Percentiles rank a stretch among this genome's conserved stretches.
phyloP scores from a whole-genome alignment of 2,113 vertebrate species.

The Pica pica region DNA sequence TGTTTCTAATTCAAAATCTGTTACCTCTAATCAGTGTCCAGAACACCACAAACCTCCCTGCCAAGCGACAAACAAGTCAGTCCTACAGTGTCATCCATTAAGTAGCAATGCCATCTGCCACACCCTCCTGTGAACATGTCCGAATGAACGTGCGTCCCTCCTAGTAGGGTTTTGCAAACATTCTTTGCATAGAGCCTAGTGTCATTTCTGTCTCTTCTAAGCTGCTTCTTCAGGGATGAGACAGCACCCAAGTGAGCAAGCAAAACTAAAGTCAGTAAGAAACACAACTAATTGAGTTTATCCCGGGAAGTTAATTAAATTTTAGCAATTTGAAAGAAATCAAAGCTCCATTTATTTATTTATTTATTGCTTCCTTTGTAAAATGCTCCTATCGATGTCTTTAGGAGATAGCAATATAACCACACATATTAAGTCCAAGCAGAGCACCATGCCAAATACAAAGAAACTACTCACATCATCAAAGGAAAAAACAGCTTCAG shows the following conservation, averaged over 20 bases:
- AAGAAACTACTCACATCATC: constrained; percentile 4
- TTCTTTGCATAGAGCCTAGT: neutral
- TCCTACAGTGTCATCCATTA: neutral
- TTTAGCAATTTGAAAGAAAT: constrained; percentile 40
- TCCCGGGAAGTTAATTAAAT: constrained; percentile 49
- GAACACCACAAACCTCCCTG: constrained; percentile 6
- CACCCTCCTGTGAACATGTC: neutral
- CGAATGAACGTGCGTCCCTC: neutral
- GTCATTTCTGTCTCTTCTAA: neutral
- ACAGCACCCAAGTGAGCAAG: neutral
- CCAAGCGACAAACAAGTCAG: neutral
- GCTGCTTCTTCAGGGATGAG: neutral
- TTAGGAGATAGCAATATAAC: neutral
- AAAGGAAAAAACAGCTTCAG: neutral
- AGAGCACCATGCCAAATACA: neutral
- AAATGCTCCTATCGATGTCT: neutral
- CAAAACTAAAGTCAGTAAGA: neutral
- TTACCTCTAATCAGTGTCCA: neutral
- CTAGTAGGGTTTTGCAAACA: neutral
- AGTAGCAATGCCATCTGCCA: neutral
- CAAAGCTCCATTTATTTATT: constrained; percentile 36
- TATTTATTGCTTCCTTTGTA: constrained; percentile 40
- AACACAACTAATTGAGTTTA: constrained; percentile 30
- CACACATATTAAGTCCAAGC: neutral
- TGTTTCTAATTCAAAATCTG: constrained; percentile 41